These are phyloP conservation scores for Hymenopus coronatus DNA, from an alignment of 2,888 invertebrate genomes.

Conservation along the genomic window DNA sequence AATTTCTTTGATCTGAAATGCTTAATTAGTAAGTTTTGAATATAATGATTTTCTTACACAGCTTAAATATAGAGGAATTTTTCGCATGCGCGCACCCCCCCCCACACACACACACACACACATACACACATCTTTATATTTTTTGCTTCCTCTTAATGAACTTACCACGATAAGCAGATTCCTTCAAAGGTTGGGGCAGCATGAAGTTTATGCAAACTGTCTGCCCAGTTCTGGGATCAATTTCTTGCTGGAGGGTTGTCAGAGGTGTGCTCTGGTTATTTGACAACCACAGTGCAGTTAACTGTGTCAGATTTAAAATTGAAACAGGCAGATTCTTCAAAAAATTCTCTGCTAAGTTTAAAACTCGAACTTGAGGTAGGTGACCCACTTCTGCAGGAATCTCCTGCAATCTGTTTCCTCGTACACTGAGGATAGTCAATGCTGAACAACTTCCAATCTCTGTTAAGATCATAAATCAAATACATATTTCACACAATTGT, in stretches of 20 bases:
- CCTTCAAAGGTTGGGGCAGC: conserved; percentile 70
- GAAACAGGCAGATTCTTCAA: conserved; percentile 82
- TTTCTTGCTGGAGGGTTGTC: conserved; percentile 85
- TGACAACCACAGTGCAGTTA: conserved; percentile 88
- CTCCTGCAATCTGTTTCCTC: conserved; percentile 75
- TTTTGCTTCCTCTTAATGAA: background rate
- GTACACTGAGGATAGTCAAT: conserved; percentile 77
- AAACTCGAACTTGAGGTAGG: conserved; percentile 74
- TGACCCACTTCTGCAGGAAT: conserved; percentile 90
- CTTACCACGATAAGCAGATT: background rate
- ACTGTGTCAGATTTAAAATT: conserved; percentile 75
- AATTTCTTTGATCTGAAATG: too few relatives aligned
- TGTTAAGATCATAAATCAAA: conserved; percentile 37
- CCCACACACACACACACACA: too few relatives aligned
- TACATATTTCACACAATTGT: background rate
- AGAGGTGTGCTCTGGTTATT: conserved; percentile 93
- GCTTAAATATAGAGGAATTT: too few relatives aligned
- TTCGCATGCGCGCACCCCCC: too few relatives aligned
- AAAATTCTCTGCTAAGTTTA: conserved; percentile 85
- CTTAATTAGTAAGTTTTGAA: too few relatives aligned
- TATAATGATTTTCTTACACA: too few relatives aligned
- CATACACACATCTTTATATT: too few relatives aligned
- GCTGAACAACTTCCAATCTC: conserved; percentile 87
- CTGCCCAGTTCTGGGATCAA: conserved; percentile 72
- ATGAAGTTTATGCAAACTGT: conserved; percentile 75